These are phyloP conservation scores for Nylanderia fulva DNA, from an alignment of 1,140 invertebrate genomes.

Conservation along the genomic window DNA sequence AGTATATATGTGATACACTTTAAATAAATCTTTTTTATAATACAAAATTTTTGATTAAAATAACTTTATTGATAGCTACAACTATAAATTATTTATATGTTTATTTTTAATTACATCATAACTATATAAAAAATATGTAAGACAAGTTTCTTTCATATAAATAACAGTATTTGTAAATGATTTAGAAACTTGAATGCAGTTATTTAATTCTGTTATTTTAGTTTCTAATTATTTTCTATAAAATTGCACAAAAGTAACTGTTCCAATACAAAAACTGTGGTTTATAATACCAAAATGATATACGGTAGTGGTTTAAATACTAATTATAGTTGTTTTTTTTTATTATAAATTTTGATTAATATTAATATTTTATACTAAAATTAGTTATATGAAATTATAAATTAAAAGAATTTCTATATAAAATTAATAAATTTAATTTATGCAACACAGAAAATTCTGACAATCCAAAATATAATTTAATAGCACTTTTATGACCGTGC, in stretches of 20 bases:
- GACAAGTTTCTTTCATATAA: conserved; percentile 37
- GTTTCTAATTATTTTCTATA: conserved; percentile 45
- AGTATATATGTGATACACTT: conserved; percentile 28
- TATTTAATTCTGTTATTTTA: conserved; percentile 12
- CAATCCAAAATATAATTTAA: conserved; percentile 40
- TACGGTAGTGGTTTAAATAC: conserved; percentile 13
- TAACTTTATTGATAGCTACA: conserved; percentile 28
- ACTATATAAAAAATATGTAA: conserved; percentile 37
- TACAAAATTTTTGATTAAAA: conserved; percentile 40
- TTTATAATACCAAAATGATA: conserved; percentile 9
- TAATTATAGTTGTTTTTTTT: conserved; percentile 16
- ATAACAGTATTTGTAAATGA: conserved; percentile 22
- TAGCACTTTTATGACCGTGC: conserved; percentile 56
- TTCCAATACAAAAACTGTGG: conserved; percentile 2
- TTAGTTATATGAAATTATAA: conserved; percentile 31
- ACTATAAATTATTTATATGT: conserved; percentile 26
- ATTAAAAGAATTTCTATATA: conserved; percentile 19
- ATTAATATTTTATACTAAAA: conserved; percentile 3
- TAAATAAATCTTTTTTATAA: conserved; percentile 24
- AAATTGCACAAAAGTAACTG: conserved; percentile 27
- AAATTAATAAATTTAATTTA: conserved; percentile 35
- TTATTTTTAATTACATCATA: conserved; percentile 43
- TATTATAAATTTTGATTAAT: conserved; percentile 7
- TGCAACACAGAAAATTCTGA: not conserved
- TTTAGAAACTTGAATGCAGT: not conserved